A percentile compares a stretch with the other conserved stretches of the same genome.
Evolutionary conservation across 1,140 invertebrate genomes (phyloP).

Genomic region (Drosophila pallidifrons): DNA sequence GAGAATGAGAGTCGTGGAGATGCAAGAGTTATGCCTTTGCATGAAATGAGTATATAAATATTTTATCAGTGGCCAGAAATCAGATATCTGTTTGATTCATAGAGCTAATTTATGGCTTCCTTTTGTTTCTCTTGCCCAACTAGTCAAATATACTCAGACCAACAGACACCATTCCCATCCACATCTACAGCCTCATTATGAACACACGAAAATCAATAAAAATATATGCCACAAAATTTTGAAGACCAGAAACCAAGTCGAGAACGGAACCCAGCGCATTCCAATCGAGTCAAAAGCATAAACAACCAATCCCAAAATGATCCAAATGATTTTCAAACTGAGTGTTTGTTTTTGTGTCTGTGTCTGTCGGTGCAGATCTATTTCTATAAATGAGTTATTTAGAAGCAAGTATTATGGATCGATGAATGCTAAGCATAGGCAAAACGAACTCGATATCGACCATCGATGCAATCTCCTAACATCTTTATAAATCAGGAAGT

Average conservation of each 20-base stretch:
- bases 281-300: conserved; percentile 41
- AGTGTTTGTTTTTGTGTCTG: conserved; percentile 16
- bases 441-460: conserved; percentile 8
- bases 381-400: conserved; percentile 69
- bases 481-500: conserved; percentile 6
- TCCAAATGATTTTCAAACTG: conserved; percentile 37
- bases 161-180: conserved; percentile 60
- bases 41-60: conserved; percentile 81
- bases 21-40: conserved; percentile 68
- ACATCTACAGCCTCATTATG: conserved; percentile 62
- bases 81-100: conserved; percentile 84
- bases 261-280: conserved; percentile 59
- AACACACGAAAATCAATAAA: conserved; percentile 74
- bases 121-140: conserved; percentile 49
- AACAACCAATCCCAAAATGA: conserved; percentile 52
- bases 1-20: conserved; percentile 22
- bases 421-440: conserved; percentile 39
- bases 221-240: conserved; percentile 68
- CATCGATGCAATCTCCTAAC: neutral
- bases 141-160: conserved; percentile 55
- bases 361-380: conserved; percentile 21
- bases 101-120: conserved; percentile 84
- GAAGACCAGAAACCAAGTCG: conserved; percentile 23
- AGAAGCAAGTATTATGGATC: conserved; percentile 49
- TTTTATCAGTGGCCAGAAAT: conserved; percentile 83